A percentile compares a stretch with the other conserved stretches of the same genome.
These are phyloP conservation scores for Tapirus terrestris DNA, from an alignment of 2,113 vertebrate genomes.

Conservation along the genomic window DNA sequence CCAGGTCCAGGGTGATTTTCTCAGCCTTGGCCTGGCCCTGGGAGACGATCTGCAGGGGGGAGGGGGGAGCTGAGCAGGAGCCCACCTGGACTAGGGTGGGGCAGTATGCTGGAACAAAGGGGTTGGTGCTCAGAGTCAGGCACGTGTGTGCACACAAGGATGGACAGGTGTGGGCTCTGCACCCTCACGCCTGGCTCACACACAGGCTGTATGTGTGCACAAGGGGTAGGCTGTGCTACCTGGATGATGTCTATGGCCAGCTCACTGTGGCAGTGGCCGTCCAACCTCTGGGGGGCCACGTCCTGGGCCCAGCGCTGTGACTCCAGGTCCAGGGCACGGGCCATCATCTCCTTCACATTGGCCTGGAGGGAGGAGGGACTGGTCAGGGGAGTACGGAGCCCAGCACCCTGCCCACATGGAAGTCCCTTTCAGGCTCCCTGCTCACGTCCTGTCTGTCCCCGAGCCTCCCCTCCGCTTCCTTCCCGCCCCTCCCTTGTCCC, in stretches of 20 bases:
- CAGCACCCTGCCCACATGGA: neutral
- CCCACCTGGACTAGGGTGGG: neutral
- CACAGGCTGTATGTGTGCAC: rapidly evolving
- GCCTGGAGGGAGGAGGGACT: slow-evolving; percentile 55
- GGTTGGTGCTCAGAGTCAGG: no score
- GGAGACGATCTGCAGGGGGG: slow-evolving; percentile 84
- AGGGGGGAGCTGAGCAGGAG: neutral
- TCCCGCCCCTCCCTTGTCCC: neutral
- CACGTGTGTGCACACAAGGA: rapidly evolving
- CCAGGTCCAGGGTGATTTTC: slow-evolving; percentile 78
- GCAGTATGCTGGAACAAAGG: rapidly evolving
- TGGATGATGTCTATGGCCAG: slow-evolving; percentile 92
- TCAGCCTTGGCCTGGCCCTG: slow-evolving; percentile 80
- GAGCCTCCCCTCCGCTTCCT: neutral
- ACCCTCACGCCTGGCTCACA: rapidly evolving
- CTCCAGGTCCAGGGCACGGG: slow-evolving; percentile 88
- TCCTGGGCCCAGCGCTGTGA: slow-evolving; percentile 87
- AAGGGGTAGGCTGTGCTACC: slow-evolving; percentile 82
- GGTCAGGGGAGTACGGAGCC: neutral
- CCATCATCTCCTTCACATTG: slow-evolving; percentile 83
- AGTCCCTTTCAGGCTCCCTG: no score
- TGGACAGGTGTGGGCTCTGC: rapidly evolving
- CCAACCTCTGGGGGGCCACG: slow-evolving; percentile 85
- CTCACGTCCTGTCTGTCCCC: rapidly evolving
- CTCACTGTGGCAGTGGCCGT: slow-evolving; percentile 88